Evolutionary conservation across 1,140 invertebrate genomes (phyloP).

Genomic region (Cryptotermes secundus): DNA sequence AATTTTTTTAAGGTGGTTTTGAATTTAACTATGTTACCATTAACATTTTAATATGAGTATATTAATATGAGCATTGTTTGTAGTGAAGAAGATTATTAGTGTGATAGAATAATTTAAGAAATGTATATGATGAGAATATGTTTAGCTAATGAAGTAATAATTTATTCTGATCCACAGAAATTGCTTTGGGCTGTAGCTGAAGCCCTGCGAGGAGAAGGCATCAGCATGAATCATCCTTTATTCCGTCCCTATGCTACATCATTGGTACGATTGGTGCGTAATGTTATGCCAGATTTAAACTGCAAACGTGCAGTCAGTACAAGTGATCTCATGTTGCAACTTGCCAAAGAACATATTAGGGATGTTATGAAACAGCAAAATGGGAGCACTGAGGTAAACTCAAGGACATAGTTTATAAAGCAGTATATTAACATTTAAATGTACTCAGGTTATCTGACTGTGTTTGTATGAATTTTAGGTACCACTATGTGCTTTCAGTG

Average conservation of each 20-base stretch:
- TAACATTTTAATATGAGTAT: too few relatives aligned
- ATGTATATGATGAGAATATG: too few relatives aligned
- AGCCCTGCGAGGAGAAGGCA: constrained; percentile 61
- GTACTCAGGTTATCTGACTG: neutral
- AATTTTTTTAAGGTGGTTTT: too few relatives aligned
- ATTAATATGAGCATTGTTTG: too few relatives aligned
- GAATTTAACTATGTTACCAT: too few relatives aligned
- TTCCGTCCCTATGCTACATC: constrained; percentile 62
- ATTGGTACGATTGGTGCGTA: constrained; percentile 54
- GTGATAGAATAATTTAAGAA: too few relatives aligned
- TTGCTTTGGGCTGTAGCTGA: constrained; percentile 68
- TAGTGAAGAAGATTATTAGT: too few relatives aligned
- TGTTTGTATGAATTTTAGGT: too few relatives aligned
- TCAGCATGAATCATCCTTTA: constrained; percentile 59
- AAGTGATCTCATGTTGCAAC: constrained; percentile 57
- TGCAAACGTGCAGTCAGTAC: constrained; percentile 51
- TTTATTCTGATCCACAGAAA: constrained; percentile 56
- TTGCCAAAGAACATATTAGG: constrained; percentile 61
- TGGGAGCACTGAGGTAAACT: neutral
- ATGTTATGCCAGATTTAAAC: constrained; percentile 42
- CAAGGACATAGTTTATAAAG: neutral
- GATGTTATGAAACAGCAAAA: constrained; percentile 49
- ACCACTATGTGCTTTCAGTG: too few relatives aligned
- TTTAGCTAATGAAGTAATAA: constrained; percentile 1
- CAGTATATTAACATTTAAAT: neutral